Evolutionary conservation across 2,797 vertebrate species (phyloP), one percentile per base, ranked within the genome.

Genomic region (Protosalanx chinensis): DNA sequence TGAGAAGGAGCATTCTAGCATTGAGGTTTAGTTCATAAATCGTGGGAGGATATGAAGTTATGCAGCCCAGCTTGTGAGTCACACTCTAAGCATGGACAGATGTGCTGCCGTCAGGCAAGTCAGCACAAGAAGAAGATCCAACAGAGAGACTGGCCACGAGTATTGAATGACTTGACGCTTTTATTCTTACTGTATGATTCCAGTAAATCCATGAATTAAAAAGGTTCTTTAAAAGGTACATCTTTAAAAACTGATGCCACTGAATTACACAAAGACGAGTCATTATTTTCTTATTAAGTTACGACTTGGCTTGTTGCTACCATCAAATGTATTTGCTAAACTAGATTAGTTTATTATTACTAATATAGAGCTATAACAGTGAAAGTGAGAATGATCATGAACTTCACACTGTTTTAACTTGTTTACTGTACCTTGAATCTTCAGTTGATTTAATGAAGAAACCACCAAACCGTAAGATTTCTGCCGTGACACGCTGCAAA

Each of bases 361-460:
- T 27, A 27, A 1, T 27, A 27, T 27, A 27, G 23, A 46, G 3
- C 41, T 46, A 46, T 18, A 58, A 58, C 6, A 20, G 5, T 23
- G 56, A 58, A 58, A 23, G 16, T 20, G 20, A 20, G 18, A 12
- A 46, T 46, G 41, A 56, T 16, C 51, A 56, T 56, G 51, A 53
- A 16, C 51, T 16, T 56, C 4, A 16, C 51, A 4, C 1, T 3
- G 6, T 16, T 16, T 35, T 7, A 35, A 1, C 6, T 2, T 60
- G 78, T 85, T 84, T 72, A 93, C 93, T 85, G 83, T 72, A 93
- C 93, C 93, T 86, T 89, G 93, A 33, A 56, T 71, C 83, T 87
- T 93, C 63, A 94, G 88, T 18, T 93, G 84, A 2, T 78, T 72
- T 49, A 94, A 75, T 46, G 90, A 88, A 3, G 81, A 67, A 4